Percentiles rank a stretch among this genome's conserved stretches.
phyloP scores from a whole-genome alignment of 2,888 invertebrate species.

The Philopedon plagiatum region DNA sequence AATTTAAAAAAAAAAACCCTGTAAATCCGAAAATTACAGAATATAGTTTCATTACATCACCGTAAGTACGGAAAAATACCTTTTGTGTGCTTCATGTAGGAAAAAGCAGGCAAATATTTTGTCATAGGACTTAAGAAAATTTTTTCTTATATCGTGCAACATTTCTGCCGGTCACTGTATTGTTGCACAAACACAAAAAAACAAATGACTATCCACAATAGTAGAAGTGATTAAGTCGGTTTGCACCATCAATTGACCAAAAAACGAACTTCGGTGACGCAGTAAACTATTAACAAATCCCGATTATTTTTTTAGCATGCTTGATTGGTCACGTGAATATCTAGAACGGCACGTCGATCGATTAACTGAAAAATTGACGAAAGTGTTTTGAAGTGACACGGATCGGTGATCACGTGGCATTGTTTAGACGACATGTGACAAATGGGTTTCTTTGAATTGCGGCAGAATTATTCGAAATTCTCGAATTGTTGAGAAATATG shows the following conservation, averaged over 20 bases:
- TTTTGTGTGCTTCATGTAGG: too few relatives aligned
- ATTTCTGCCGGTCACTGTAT: too few relatives aligned
- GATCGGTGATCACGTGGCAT: conserved; percentile 44
- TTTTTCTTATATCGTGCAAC: too few relatives aligned
- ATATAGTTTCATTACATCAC: too few relatives aligned
- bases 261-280: conserved; percentile 40
- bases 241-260: conserved; percentile 27
- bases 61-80: too few relatives aligned
- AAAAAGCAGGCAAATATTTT: too few relatives aligned
- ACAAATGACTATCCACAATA: not conserved
- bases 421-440: conserved; percentile 51
- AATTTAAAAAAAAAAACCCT: too few relatives aligned
- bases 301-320: conserved; percentile 38
- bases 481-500: conserved; percentile 24
- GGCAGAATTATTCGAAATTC: conserved; percentile 38
- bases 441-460: conserved; percentile 47
- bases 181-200: too few relatives aligned
- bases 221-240: conserved; percentile 32
- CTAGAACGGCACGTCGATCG: conserved; percentile 45
- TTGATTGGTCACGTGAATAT: conserved; percentile 49
- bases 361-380: conserved; percentile 50
- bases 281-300: conserved; percentile 47
- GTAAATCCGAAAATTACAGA: too few relatives aligned
- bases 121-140: too few relatives aligned
- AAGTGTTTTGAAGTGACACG: conserved; percentile 50